A percentile compares a stretch with the other conserved stretches of the same genome.
Conservation (phyloP, 1,140 invertebrate genomes). For the Penaeus vannamei region DNA sequence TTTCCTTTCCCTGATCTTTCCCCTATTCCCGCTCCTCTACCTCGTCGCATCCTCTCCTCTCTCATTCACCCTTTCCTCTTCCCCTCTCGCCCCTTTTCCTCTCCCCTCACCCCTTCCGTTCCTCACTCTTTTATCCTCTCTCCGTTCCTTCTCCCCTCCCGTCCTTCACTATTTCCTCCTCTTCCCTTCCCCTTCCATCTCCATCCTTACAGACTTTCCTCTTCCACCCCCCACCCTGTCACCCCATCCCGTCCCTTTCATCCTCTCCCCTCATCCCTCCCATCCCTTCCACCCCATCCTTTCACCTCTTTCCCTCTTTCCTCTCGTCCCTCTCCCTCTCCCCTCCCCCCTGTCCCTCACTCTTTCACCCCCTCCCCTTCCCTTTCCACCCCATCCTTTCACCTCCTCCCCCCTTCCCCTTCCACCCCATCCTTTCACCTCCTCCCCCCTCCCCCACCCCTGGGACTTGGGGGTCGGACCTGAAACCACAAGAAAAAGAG, state of each 20-base stretch:
- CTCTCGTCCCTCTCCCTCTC: neutral
- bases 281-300: neutral
- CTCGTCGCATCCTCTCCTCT: too few relatives aligned
- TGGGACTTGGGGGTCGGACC: neutral
- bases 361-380: neutral
- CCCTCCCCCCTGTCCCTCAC: neutral
- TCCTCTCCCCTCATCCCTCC: too few relatives aligned
- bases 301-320: neutral
- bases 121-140: neutral
- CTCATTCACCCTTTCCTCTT: too few relatives aligned
- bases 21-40: too few relatives aligned
- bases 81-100: neutral
- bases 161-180: neutral
- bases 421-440: neutral
- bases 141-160: neutral
- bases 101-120: neutral
- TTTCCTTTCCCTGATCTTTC: too few relatives aligned
- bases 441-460: neutral
- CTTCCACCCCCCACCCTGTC: neutral
- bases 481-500: constrained; percentile 2
- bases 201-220: neutral
- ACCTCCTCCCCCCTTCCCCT: neutral
- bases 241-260: too few relatives aligned
- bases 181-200: neutral
- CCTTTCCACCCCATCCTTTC: neutral